These are phyloP conservation scores for Salvelinus fontinalis DNA, from an alignment of 2,113 vertebrate species.

Conservation along the genomic window DNA sequence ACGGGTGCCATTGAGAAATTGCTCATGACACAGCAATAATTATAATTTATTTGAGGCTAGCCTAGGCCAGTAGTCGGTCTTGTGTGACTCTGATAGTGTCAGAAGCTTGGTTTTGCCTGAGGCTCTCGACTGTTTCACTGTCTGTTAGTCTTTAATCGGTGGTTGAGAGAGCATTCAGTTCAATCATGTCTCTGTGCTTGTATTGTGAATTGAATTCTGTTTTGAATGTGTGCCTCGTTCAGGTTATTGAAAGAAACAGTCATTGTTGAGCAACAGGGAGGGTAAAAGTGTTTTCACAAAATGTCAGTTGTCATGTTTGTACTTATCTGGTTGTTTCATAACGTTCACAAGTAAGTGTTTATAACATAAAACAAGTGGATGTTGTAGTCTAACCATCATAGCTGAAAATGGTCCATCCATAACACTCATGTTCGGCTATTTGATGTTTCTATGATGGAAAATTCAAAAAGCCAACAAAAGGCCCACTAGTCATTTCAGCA, in stretches of 20 bases:
- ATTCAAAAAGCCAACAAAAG: no score
- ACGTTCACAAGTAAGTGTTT: no score
- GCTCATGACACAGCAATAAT: not conserved
- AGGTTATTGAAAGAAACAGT: not conserved
- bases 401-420: no score
- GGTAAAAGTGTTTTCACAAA: not conserved
- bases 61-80: not conserved
- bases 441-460: no score
- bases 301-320: no score
- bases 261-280: not conserved
- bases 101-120: not conserved
- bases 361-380: no score
- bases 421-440: no score
- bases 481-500: no score
- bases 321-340: no score
- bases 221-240: not conserved
- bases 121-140: not conserved
- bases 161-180: conserved; percentile 31
- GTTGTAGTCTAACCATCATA: no score
- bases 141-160: not conserved
- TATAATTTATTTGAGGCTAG: conserved; percentile 3
- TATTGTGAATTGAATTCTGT: not conserved
- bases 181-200: conserved; percentile 19
- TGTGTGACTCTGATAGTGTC: not conserved
- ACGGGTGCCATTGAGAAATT: not conserved